Percentiles rank a stretch among this genome's conserved stretches.
phyloP scores from a whole-genome alignment of 2,797 vertebrate genomes.

The Adrianichthys oophorus region DNA sequence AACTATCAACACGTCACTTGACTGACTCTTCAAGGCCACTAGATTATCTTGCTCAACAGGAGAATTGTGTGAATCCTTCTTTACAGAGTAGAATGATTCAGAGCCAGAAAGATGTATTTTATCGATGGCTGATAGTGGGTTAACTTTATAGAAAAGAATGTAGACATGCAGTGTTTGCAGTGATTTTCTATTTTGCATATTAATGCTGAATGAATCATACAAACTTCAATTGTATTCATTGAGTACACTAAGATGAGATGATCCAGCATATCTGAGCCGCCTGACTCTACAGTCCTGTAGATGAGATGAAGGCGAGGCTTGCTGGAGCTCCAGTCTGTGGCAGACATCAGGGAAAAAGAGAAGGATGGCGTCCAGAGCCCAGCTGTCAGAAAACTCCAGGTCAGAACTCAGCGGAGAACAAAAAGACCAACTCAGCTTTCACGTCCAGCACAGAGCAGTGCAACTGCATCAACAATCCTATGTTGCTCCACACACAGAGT shows the following conservation, averaged over 20 bases:
- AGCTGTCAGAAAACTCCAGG: constrained; percentile 44
- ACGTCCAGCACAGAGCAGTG: constrained; percentile 26
- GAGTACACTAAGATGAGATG: background rate
- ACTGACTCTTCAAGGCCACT: background rate
- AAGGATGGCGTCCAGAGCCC: constrained; percentile 3
- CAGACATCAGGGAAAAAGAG: constrained; percentile 14
- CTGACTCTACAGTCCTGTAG: background rate
- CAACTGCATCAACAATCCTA: constrained; percentile 40
- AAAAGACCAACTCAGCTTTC: constrained; percentile 39
- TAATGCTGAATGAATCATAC: background rate
- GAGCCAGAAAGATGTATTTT: background rate
- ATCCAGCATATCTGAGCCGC: background rate
- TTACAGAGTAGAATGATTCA: background rate
- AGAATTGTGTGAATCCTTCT: background rate
- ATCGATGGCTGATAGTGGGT: no score
- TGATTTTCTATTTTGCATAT: background rate
- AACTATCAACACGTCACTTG: background rate
- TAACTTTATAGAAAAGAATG: no score
- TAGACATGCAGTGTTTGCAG: no score
- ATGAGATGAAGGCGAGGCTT: background rate
- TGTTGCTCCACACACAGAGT: constrained; percentile 28
- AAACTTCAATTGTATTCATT: background rate
- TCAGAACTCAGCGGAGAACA: constrained; percentile 25
- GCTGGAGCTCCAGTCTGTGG: constrained; percentile 22
- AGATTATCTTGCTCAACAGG: background rate